These are phyloP conservation scores for Theonella swinhoei DNA, from an alignment of 37 sponge, comb jelly and placozoan species.

Conservation along the genomic window DNA sequence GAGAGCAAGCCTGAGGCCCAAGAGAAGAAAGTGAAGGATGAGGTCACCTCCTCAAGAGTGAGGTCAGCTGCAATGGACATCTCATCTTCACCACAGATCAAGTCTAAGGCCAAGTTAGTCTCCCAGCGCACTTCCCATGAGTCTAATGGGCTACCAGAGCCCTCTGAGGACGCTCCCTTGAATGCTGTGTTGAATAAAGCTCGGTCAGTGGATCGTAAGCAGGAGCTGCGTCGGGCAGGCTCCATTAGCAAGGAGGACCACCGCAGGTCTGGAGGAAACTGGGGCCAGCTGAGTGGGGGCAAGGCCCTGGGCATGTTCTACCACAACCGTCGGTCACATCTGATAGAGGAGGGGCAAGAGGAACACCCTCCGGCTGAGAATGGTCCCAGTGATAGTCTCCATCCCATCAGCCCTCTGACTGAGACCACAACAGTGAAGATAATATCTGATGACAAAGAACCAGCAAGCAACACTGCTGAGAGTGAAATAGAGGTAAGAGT, in stretches of 20 bases:
- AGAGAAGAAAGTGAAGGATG: not conserved
- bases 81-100: not conserved
- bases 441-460: no score
- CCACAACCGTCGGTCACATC: conserved; percentile 52
- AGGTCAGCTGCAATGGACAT: not conserved
- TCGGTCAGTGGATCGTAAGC: not conserved
- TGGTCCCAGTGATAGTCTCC: no score
- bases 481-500: no score
- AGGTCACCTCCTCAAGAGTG: not conserved
- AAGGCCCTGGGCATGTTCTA: conserved; percentile 65
- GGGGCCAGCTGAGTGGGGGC: conserved; percentile 21
- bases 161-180: not conserved
- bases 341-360: not conserved
- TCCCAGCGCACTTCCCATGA: not conserved
- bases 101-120: not conserved
- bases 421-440: no score
- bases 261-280: not conserved
- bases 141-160: not conserved
- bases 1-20: no score
- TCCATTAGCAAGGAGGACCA: not conserved
- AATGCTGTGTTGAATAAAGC: not conserved
- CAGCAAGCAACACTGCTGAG: no score
- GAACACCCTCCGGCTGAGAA: conserved; percentile 18
- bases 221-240: not conserved
- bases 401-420: not conserved